Evolutionary conservation across 1,140 invertebrate genomes (phyloP), one percentile per base, ranked within the genome.

Genomic region (Temnothorax curvispinosus): DNA sequence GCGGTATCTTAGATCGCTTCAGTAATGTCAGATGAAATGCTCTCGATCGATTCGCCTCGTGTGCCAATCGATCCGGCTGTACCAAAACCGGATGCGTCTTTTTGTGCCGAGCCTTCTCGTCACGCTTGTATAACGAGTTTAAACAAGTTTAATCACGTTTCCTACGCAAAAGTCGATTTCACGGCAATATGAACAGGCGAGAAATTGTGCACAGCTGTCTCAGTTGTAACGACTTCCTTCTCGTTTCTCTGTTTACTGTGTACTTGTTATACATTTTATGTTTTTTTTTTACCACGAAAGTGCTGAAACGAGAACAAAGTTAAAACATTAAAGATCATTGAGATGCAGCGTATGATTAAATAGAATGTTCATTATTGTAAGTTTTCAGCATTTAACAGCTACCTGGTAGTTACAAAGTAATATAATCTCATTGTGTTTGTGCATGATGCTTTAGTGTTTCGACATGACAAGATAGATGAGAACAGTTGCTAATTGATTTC

Each of bases 101-200:
- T 88, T 85, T 80, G 58, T 50, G 47, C 35, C 60, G 32, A 9
- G 72, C 18, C 60, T 35, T 1, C 81, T 86, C 67, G 32, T 65
- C 65, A 50, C 71, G 18, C 56, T 78, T 44, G 69, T 74, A 32
- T 56, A 78, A 67, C 69, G 77, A 84, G 80, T 84, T 84, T 84
- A 84, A 84, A 84, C 69, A 84, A 84, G 69, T 84, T 84, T 84
- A 84, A 84, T 84, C 80, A 5, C 54, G 27, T 84, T 84, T 84
- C 69, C 54, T 75, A 75, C 74, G 69, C 87, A 76, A 88, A 88
- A 81, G 86, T 54, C n/a, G 47, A 58, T 81, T 77, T 75, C 54
- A 75, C 54, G 80, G 81, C 78, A 85, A 82, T 50, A 65, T 72
- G 60, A 89, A 91, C 72, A 82, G 65, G 72, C 86, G 75, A 85